Evolutionary conservation across 2,888 invertebrate genomes (phyloP), one percentile per base, ranked within the genome.

Genomic region (Adelognathus sp.): DNA sequence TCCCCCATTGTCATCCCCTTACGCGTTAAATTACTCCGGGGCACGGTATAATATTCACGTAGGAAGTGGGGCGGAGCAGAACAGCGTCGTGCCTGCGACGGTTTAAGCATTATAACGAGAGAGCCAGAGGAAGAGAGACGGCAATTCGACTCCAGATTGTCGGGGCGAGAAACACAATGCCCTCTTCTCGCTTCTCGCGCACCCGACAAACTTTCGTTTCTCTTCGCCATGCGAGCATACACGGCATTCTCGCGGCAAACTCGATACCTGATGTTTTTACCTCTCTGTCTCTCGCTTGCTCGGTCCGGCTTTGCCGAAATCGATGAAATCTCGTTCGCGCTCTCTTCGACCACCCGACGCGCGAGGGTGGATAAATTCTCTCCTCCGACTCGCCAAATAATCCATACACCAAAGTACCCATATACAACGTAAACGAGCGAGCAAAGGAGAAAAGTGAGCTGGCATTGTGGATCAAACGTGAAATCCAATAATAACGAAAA

Each of bases 61-160:
- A 76, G 69, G 76, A 80, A 82, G 82, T 77, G 75, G 82, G 83
- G 83, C 79, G 83, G 81, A 73, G 80, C 69, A 82, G 71, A 39
- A 72, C n/a, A n/a, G 81, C 81, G 74, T 70, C 54, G 70, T 39
- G 56, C 33, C 36, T 36, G 11, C 36, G n/a, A 36, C 33, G 54
- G n/a, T n/a, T 61, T 44, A 67, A 61, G 64, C 29, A 31, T n/a
- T 16, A 61, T 44, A 54, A 60, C 31, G 58, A 60, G 44, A 31
- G 60, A 11, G 60, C 33, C 27, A 21, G 39, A 67, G 66, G 36
- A 27, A 46, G 64, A 67, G 56, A 77, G 80, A 64, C 54, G 86
- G 90, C 87, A 90, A 90, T 85, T 87, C 88, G 90, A 90, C 86
- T 88, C 89, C 88, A 86, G 88, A 88, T 89, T 88, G 87, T 82